A percentile compares a stretch with the other conserved stretches of the same genome.
Evolutionary conservation across 1,140 invertebrate species (phyloP).

Genomic region (Drosophila grimshawi): DNA sequence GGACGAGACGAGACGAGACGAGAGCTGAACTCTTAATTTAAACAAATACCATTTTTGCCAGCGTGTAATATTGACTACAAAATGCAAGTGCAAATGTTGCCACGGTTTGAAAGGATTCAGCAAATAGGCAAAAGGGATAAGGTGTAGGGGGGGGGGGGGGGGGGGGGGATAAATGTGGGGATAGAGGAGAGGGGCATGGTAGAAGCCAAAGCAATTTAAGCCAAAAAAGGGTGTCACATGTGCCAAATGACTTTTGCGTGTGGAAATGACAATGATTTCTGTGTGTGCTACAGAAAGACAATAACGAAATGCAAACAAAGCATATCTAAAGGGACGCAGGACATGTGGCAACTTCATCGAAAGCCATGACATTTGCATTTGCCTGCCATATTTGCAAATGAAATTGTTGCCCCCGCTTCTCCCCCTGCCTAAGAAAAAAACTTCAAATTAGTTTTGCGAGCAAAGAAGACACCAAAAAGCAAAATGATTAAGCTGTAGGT

Average conservation of each 20-base stretch:
- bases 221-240: conserved; percentile 82
- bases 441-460: conserved; percentile 74
- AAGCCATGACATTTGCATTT: conserved; percentile 75
- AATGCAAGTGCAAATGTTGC: conserved; percentile 84
- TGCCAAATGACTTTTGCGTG: conserved; percentile 83
- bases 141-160: not conserved
- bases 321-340: conserved; percentile 19
- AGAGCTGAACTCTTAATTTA: conserved; percentile 65
- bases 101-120: conserved; percentile 72
- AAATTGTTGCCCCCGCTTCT: conserved; percentile 47
- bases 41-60: conserved; percentile 73
- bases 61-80: conserved; percentile 82
- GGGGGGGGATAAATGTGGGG: not conserved
- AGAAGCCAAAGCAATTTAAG: conserved; percentile 76
- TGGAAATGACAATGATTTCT: conserved; percentile 82
- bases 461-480: conserved; percentile 52
- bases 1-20: not conserved
- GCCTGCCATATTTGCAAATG: conserved; percentile 81
- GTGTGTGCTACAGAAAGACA: conserved; percentile 66
- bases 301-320: conserved; percentile 81
- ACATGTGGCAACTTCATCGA: conserved; percentile 75
- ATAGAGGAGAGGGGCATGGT: not conserved
- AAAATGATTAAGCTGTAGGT: conserved; percentile 73
- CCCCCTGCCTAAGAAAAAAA: conserved; percentile 13
- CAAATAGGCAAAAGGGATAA: conserved; percentile 21